Conservation (phyloP, 2,113 vertebrate species). For the Cranoglanis bouderius region DNA sequence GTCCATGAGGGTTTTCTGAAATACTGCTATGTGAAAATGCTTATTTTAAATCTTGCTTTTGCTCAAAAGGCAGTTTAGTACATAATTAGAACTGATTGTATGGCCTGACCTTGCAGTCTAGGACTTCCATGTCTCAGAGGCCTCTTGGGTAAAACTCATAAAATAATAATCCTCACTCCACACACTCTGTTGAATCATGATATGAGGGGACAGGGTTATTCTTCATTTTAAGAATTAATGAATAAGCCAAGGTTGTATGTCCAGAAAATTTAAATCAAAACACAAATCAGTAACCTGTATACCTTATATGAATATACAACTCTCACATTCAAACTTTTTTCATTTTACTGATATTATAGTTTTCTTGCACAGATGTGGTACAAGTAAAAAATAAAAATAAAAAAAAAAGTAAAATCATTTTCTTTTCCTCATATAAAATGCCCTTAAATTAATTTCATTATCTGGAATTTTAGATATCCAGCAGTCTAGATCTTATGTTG, state of each 20-base stretch:
- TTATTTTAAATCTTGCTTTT: background rate
- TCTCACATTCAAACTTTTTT: background rate
- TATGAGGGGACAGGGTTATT: background rate
- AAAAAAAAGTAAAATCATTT: background rate
- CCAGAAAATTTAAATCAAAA: background rate
- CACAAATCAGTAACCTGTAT: background rate
- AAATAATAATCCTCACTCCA: conserved; percentile 39
- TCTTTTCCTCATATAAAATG: background rate
- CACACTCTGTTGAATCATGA: background rate
- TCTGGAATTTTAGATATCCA: background rate
- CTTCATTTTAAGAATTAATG: background rate
- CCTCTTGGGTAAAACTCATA: conserved; percentile 30
- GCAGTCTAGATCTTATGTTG: background rate
- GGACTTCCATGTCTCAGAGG: background rate
- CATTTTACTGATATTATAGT: background rate
- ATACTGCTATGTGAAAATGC: background rate
- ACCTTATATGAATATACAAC: background rate
- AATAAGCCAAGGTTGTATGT: background rate
- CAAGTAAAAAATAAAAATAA: background rate
- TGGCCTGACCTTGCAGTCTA: conserved; percentile 26
- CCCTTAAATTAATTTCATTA: background rate
- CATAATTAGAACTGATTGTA: conserved; percentile 33
- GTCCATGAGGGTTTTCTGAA: background rate
- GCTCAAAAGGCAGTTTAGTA: conserved; percentile 6
- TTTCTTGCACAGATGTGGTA: background rate